Evolutionary conservation across 1,140 invertebrate genomes (phyloP).

Genomic region (Cryptotermes secundus): DNA sequence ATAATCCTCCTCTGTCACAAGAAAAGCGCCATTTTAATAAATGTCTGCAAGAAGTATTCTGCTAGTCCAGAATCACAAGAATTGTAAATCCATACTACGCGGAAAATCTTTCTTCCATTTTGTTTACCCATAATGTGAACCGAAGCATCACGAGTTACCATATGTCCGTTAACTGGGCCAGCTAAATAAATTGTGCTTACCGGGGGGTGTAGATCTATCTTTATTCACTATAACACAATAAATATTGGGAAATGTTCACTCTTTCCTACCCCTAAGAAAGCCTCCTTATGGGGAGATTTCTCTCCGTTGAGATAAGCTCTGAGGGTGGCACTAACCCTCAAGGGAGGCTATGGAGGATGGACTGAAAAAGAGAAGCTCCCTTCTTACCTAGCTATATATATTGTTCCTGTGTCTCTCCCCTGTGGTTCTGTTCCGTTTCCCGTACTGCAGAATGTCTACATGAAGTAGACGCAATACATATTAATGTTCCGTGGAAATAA

Average conservation of each 20-base stretch:
- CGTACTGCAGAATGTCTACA: not conserved
- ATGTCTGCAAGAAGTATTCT: not conserved
- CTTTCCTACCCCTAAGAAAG: not conserved
- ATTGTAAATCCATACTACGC: not conserved
- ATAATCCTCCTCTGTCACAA: not conserved
- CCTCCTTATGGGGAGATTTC: slow-evolving; percentile 1
- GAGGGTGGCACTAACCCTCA: slow-evolving; percentile 9
- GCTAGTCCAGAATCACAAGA: not conserved
- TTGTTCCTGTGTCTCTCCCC: slow-evolving; percentile 7
- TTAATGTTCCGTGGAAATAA: no score
- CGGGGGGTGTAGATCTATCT: not conserved
- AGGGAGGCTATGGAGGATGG: not conserved
- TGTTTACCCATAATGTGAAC: not conserved
- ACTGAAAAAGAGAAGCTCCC: slow-evolving; percentile 5
- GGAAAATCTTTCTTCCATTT: not conserved
- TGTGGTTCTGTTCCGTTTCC: not conserved
- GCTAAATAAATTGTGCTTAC: not conserved
- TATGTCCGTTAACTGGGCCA: not conserved
- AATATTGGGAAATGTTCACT: not conserved
- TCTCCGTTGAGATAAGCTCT: slow-evolving; percentile 18
- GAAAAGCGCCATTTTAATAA: not conserved
- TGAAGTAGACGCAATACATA: not conserved
- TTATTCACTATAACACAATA: slow-evolving; percentile 11
- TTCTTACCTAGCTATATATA: slow-evolving; percentile 6
- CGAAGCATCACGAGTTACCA: not conserved